Percentiles rank a stretch among this genome's conserved stretches.
Evolutionary conservation across 2,113 vertebrate species (phyloP).

Genomic region (Trematomus loennbergii): DNA sequence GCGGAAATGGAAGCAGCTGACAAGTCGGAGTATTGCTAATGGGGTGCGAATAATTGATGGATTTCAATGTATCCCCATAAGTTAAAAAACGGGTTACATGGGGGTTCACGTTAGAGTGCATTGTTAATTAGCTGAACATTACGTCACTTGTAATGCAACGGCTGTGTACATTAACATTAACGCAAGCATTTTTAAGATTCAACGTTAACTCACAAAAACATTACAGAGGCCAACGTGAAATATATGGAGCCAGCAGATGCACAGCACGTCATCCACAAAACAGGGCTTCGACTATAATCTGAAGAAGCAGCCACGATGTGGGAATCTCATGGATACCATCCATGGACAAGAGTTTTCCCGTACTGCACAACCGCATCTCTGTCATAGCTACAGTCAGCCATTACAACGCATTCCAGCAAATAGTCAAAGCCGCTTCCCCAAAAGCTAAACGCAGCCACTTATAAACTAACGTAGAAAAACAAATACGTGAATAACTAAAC

Average conservation of each 20-base stretch:
- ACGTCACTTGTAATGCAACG: background rate
- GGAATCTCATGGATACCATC: slow-evolving; percentile 24
- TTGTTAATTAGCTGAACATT: background rate
- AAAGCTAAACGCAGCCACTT: background rate
- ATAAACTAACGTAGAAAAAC: rapidly evolving
- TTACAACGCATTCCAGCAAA: slow-evolving; percentile 69
- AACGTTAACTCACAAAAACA: background rate
- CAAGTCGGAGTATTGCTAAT: slow-evolving; percentile 14
- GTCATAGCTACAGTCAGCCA: slow-evolving; percentile 70
- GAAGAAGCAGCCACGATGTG: slow-evolving; percentile 45
- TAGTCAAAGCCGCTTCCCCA: slow-evolving; percentile 61
- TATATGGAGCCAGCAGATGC: background rate
- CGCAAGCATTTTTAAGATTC: background rate
- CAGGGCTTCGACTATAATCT: slow-evolving; percentile 43
- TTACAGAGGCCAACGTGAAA: background rate
- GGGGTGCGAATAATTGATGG: slow-evolving; percentile 4
- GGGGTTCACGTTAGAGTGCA: too few relatives aligned
- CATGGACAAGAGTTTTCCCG: background rate
- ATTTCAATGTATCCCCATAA: background rate
- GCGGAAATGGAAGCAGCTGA: slow-evolving; percentile 71
- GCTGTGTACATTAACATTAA: background rate
- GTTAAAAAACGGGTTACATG: background rate
- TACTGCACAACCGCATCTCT: slow-evolving; percentile 32
- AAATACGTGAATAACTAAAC: background rate
- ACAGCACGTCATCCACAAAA: slow-evolving; percentile 8